A percentile compares a stretch with the other conserved stretches of the same genome.
phyloP scores from a whole-genome alignment of 2,797 vertebrate species.

The Gymnopithys bicolor region DNA sequence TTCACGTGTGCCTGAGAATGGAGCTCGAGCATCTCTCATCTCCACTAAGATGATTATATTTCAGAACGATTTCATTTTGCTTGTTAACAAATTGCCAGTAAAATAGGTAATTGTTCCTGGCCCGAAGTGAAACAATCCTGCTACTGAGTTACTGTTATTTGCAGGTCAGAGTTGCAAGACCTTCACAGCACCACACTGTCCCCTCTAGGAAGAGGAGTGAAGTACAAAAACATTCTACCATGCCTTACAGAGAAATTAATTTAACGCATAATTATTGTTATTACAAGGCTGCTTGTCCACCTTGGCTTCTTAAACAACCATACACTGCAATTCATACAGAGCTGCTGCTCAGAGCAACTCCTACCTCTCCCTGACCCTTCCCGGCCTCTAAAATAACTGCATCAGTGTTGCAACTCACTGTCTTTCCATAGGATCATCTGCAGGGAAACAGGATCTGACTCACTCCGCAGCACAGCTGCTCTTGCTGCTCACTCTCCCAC shows the following conservation, averaged over 20 bases:
- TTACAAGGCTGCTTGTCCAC: not conserved
- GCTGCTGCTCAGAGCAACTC: not conserved
- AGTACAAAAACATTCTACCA: constrained; percentile 56
- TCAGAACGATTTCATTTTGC: not conserved
- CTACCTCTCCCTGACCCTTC: not conserved
- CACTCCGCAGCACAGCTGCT: not conserved
- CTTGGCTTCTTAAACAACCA: not conserved
- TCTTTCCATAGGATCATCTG: not conserved
- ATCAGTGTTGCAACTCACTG: not conserved
- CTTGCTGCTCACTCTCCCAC: not conserved
- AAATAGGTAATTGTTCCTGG: not conserved
- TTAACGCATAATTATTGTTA: not conserved
- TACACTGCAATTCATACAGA: not conserved
- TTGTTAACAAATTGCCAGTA: not conserved
- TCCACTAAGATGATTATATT: not conserved
- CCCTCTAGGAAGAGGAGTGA: constrained; percentile 57
- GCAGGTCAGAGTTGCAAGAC: not conserved
- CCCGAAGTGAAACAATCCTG: not conserved
- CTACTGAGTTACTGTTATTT: not conserved
- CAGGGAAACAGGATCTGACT: constrained; percentile 1
- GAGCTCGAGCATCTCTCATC: not conserved
- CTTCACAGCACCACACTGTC: constrained; percentile 51
- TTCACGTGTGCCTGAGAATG: fast-evolving
- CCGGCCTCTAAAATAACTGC: not conserved
- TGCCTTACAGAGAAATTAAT: not conserved